phyloP scores from a whole-genome alignment of 2,113 vertebrate genomes.

The Ceratotherium simum region DNA sequence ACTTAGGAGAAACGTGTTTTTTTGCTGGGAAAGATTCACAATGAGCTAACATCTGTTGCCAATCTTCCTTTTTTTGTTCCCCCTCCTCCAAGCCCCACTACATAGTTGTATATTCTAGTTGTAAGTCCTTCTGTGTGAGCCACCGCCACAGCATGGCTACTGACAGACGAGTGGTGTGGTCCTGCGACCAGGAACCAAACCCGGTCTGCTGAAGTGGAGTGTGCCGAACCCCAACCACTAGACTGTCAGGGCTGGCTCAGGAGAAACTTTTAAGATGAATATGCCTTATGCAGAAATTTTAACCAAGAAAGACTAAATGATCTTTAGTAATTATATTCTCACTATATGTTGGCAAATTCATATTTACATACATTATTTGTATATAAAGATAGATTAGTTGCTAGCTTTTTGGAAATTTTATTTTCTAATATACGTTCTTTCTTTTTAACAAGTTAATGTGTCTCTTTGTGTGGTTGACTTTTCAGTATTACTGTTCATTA shows the following conservation, averaged over 20 bases:
- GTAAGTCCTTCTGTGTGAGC: too few relatives aligned
- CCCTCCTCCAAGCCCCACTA: too few relatives aligned
- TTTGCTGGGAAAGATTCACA: too few relatives aligned
- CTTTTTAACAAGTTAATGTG: not conserved
- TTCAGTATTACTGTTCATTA: constrained; percentile 73
- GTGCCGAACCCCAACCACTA: too few relatives aligned
- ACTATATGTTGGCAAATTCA: not conserved
- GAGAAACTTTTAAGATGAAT: not conserved
- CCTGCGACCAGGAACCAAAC: too few relatives aligned
- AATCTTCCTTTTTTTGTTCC: too few relatives aligned
- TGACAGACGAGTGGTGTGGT: too few relatives aligned
- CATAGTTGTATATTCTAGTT: too few relatives aligned
- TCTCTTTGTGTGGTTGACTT: constrained; percentile 33
- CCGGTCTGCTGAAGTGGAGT: too few relatives aligned
- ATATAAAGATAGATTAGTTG: not conserved
- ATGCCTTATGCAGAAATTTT: constrained; percentile 12
- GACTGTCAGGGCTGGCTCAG: not conserved
- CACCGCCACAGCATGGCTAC: too few relatives aligned
- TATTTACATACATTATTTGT: constrained; percentile 11
- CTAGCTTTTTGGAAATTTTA: not conserved
- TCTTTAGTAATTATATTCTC: constrained; percentile 6
- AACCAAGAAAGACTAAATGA: constrained; percentile 12
- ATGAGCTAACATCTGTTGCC: too few relatives aligned
- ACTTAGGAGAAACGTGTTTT: not conserved
- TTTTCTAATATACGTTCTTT: not conserved